Evolutionary conservation across 37 sponge, comb jelly and placozoan genomes (phyloP), one percentile per base, ranked within the genome.

Genomic region (Chondrilla cf. caribensis): DNA sequence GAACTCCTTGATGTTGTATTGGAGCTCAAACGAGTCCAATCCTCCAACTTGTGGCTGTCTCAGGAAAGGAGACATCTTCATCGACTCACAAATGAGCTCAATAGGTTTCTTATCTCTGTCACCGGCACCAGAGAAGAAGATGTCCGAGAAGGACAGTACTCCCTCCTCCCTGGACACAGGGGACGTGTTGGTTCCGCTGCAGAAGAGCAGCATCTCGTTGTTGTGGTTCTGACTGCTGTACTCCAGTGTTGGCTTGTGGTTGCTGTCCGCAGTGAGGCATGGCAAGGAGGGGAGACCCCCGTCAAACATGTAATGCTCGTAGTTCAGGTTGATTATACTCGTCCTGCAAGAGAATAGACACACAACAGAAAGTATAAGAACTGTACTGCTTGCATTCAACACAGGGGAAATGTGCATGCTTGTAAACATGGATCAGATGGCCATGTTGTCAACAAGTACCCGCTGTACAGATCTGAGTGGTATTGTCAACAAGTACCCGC

Each of bases 161-260:
- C 24, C 76, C 21, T 22, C 44, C 17, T 37, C 7, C 24, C 44
- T 7, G 43, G 38, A 33, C 32, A 17, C 33, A 3, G 68, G 3
- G 26, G 32, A 2, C 26, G 29, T 7, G 1, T 17, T 9, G 1
- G 25, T n/a, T 73, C 41, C 76, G 2, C 40, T 73, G 76, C 44
- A 43, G 44, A 73, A 73, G 76, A 73, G 76, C 21, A 36, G 17
- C 76, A 73, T 39, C 44, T 73, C 76, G 40, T 73, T 73, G 76
- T 73, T 73, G 44, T 73, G 76, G 76, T 73, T 73, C 14, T 39
- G 38, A 38, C 76, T 73, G 44, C 76, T 73, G 24, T 73, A 73
- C 76, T 73, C 76, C n/a, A 43, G 76, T 22, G 76, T 39, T 19
- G 76, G 76, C 24, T 73, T 73, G 44, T 40, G 29, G n/a, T 43